Evolutionary conservation across 2,888 invertebrate genomes (phyloP), one percentile per base, ranked within the genome.

Genomic region (Drosophila recens): DNA sequence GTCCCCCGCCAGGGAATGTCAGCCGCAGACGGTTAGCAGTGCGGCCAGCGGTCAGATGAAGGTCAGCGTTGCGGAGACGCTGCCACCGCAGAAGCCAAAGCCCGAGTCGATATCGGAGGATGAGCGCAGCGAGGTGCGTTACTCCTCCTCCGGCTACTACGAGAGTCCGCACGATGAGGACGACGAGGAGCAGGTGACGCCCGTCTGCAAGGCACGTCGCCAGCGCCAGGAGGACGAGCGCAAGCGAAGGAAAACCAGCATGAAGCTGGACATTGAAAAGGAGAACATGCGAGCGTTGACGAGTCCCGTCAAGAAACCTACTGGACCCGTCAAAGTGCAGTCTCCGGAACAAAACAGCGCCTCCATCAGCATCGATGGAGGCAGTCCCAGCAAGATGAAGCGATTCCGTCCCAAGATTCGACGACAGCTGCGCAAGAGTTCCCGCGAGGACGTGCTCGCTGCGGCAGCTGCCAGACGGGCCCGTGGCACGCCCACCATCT

Each of bases 111-210:
- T 95, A 63, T 95, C 95, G 8, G 95, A 96, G 84, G 95, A 95
- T 83, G 95, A 96, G 90, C 93, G 95, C 90, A 95, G 95, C 92
- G 95, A 94, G 74, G 90, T 92, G 66, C 95, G 95, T 72, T 96
- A 96, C 91, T 96, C 96, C 36, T 96, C 96, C 5, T 95, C 96
- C 3, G 96, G 96, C 1, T 96, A 96, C 91, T 96, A 96, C 90
- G 96, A 96, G 91, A 96, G 96, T 90, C 95, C 96, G 13, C 94
- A 94, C 45, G 96, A 96, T 70, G 96, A 96, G 83, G 92, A 92
- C 8, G 89, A 92, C 57, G 81, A 88, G 13, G 82, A 85, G 3
- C 90, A 82, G 59, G 80, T 72, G 20, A 52, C 69, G 2, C 70
- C 75, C 15, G 79, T 67, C 17, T 58, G 80, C 33, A 89, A 90